A percentile compares a stretch with the other conserved stretches of the same genome.
These are phyloP conservation scores for Heliconius cydno DNA, from an alignment of 2,888 invertebrate genomes.

Conservation along the genomic window DNA sequence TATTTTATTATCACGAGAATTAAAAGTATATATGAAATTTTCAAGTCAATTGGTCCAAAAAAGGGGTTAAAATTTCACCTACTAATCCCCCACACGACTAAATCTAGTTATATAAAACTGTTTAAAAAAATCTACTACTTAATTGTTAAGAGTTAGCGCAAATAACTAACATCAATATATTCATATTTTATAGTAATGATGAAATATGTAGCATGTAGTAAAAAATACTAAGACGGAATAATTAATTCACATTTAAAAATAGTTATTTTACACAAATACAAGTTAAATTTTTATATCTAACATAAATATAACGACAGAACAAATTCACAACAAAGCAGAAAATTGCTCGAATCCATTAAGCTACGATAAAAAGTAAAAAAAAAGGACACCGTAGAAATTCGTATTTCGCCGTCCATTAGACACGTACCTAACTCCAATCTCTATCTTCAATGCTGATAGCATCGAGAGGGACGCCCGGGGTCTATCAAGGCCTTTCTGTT, in stretches of 20 bases:
- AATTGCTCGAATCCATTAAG: slow-evolving; percentile 47
- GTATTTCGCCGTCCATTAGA: slow-evolving; percentile 57
- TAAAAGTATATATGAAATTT: no score
- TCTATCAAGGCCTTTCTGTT: slow-evolving; percentile 38
- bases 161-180: no score
- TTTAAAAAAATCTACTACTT: no score
- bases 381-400: slow-evolving; percentile 49
- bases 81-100: no score
- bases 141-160: no score
- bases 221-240: not conserved
- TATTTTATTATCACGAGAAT: no score
- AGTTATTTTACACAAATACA: not conserved
- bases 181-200: no score
- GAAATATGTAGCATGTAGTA: no score
- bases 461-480: slow-evolving; percentile 35
- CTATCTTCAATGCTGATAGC: slow-evolving; percentile 50
- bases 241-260: not conserved
- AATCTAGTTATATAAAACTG: no score
- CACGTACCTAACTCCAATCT: slow-evolving; percentile 53
- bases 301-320: not conserved
- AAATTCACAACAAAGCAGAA: slow-evolving; percentile 20
- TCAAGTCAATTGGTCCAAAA: no score
- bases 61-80: no score
- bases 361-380: slow-evolving; percentile 46
- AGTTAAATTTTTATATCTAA: not conserved